Base-by-base conservation (phyloP, 1,140 invertebrate species). In the Scaptomyza pallida region DNA sequence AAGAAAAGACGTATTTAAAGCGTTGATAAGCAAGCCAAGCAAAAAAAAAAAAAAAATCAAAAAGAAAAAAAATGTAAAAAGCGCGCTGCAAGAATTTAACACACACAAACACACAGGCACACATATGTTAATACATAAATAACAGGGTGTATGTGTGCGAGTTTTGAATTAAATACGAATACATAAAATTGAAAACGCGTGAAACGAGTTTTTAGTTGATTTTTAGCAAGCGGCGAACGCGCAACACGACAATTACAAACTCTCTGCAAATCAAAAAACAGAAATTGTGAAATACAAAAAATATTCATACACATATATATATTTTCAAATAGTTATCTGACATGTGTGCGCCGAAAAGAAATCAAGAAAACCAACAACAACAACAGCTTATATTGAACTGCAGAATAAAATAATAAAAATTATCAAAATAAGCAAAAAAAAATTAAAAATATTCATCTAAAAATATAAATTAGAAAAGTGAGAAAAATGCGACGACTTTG, bases 1-100 rank as follows among this genome's bases (percentile, higher is more conserved):
- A 85, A 85, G 80, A 80, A 85, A 83, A 79, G 68, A 85, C 80
- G 80, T 85, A 85, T 86, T 83, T 76, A 85, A 83, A 79, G 21
- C 61, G 77, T 65, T 85, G 81, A 85, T 85, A 85, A 85, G 76
- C 51, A 45, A 74, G 35, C 47, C 67, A 63, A 79, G 72, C 71
- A 43, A 80, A 83, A 61, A 59, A 40, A 51, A 72, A 56, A 57
- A 19, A 51, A 41, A 54, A 52, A 21, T 30, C 1, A 26, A 26
- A 26, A 30, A 9, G 0, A 2, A 30, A 35, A 72, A 30, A 35
- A 72, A 23, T 52, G 72, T 60, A 81, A 85, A 83, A 71, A 78
- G 64, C 65, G 61, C 64, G 79, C 81, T 85, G 65, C 81, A 80
- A 80, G 80, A 85, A 85, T 74, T 74, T 50, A 55, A 71, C 65